Evolutionary conservation across 2,888 invertebrate genomes (phyloP).

Genomic region (Cistogaster globosa): DNA sequence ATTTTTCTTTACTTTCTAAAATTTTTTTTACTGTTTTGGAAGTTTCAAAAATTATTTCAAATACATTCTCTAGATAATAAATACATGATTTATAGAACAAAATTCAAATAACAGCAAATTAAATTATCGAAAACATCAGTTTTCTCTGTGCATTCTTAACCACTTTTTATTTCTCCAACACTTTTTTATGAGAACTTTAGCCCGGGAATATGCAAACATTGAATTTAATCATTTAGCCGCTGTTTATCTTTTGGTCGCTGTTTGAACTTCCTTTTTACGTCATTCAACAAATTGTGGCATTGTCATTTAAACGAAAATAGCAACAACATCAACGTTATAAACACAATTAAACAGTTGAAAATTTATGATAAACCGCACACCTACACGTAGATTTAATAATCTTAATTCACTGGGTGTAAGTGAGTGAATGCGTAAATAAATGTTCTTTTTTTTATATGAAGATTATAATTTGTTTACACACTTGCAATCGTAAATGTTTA

Average conservation of each 20-base stretch:
- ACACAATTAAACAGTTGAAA: slow-evolving; percentile 42
- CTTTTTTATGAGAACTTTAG: slow-evolving; percentile 27
- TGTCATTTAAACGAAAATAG: slow-evolving; percentile 38
- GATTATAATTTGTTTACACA: slow-evolving; percentile 37
- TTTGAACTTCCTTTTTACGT: slow-evolving; percentile 54
- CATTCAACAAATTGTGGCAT: slow-evolving; percentile 53
- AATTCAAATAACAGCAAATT: too few relatives aligned
- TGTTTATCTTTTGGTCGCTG: slow-evolving; percentile 25
- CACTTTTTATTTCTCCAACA: background rate
- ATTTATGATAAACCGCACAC: slow-evolving; percentile 56
- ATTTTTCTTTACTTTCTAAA: too few relatives aligned
- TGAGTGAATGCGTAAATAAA: background rate
- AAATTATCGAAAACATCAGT: too few relatives aligned
- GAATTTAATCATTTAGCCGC: slow-evolving; percentile 18
- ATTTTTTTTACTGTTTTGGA: too few relatives aligned
- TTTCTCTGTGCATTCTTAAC: too few relatives aligned
- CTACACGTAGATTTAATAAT: slow-evolving; percentile 40
- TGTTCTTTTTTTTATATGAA: slow-evolving; percentile 22
- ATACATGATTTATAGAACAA: too few relatives aligned
- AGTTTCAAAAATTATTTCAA: too few relatives aligned
- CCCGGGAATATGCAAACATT: background rate
- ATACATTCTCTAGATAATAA: too few relatives aligned
- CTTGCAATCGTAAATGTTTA: background rate
- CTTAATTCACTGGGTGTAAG: slow-evolving; percentile 1
- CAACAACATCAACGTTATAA: slow-evolving; percentile 15